Conservation (phyloP, 2,113 vertebrate species). For the Nipponia nippon region DNA sequence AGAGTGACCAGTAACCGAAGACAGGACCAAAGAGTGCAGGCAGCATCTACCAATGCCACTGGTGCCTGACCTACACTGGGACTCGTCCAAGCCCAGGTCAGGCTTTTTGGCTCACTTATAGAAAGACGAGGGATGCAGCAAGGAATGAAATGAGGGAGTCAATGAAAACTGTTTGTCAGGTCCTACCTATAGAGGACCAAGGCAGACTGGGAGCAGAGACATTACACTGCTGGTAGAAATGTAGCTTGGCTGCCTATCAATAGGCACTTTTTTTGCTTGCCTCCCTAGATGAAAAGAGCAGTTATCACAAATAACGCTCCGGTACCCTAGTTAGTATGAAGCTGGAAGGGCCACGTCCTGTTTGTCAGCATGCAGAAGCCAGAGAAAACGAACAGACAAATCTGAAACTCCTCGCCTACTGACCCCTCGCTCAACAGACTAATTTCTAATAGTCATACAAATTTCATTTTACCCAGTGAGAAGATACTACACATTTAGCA, state of each 20-base stretch:
- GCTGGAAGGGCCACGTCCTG: not conserved
- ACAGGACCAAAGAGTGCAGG: not conserved
- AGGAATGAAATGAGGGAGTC: not conserved
- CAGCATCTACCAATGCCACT: not conserved
- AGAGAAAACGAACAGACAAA: not conserved
- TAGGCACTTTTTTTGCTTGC: not conserved
- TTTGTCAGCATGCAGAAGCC: not conserved
- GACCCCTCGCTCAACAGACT: not conserved
- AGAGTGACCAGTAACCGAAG: not conserved
- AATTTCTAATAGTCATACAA: not conserved
- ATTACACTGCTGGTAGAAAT: not conserved
- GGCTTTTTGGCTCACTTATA: not conserved
- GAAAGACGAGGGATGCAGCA: not conserved
- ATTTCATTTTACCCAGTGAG: not conserved
- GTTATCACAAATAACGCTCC: not conserved
- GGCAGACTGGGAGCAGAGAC: not conserved
- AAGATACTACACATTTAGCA: not conserved
- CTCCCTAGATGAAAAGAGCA: not conserved
- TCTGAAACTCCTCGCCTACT: not conserved
- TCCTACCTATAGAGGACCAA: not conserved
- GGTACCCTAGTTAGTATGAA: not conserved
- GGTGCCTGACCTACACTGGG: not conserved
- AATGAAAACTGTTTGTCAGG: not conserved
- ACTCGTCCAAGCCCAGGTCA: not conserved
- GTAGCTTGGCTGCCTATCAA: not conserved